Evolutionary conservation across 1,140 invertebrate species (phyloP).

Genomic region (Diorhabda elongata): DNA sequence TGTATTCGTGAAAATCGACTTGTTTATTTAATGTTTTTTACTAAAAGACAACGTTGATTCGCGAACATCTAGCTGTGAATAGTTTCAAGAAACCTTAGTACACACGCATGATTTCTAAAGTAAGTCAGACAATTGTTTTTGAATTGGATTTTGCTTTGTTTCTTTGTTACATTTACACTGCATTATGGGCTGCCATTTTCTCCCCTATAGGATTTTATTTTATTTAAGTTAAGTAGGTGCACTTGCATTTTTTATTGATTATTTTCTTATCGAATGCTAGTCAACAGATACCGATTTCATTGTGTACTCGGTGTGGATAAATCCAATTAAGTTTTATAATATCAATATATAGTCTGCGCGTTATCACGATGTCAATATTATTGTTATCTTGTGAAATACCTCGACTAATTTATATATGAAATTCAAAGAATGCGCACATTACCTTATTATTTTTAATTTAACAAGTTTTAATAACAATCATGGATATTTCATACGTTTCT

Average conservation of each 20-base stretch:
- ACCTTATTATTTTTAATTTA: background rate
- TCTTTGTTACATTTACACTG: slow-evolving; percentile 15
- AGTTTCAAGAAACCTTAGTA: slow-evolving; percentile 9
- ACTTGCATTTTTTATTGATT: slow-evolving; percentile 59
- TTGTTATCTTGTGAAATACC: background rate
- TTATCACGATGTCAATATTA: slow-evolving; percentile 3
- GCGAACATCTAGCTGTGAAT: slow-evolving; percentile 18
- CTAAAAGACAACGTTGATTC: slow-evolving; percentile 15
- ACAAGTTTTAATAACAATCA: background rate
- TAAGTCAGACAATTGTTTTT: slow-evolving; percentile 13
- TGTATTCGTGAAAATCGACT: slow-evolving; percentile 11
- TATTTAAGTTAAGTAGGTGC: slow-evolving; percentile 67
- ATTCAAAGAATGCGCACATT: background rate
- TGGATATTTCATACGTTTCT: background rate
- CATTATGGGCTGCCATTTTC: slow-evolving; percentile 18
- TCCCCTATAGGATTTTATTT: slow-evolving; percentile 16
- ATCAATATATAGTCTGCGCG: background rate
- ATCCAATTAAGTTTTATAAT: background rate
- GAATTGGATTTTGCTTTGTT: slow-evolving; percentile 13
- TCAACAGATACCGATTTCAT: no score
- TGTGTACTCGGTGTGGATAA: background rate
- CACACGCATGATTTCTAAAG: slow-evolving; percentile 20
- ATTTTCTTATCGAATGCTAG: background rate
- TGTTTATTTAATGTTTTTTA: slow-evolving; percentile 16
- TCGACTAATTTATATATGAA: background rate